A percentile compares a stretch with the other conserved stretches of the same genome.
Evolutionary conservation across 2,113 vertebrate genomes (phyloP).

Genomic region (Ochotona princeps): DNA sequence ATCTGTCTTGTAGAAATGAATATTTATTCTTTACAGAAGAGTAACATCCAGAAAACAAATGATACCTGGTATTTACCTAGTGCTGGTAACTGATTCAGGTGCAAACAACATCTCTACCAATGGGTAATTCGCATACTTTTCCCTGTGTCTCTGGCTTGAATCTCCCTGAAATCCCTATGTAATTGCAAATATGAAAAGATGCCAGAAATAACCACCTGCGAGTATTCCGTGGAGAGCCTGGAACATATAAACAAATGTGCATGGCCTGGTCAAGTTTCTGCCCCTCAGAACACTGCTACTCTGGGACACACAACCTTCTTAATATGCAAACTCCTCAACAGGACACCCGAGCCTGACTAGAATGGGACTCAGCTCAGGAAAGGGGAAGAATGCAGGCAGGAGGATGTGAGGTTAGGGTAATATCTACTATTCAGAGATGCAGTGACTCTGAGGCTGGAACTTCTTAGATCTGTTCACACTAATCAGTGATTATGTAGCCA

Average conservation of each 20-base stretch:
- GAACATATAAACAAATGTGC: neutral
- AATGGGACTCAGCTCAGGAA: neutral
- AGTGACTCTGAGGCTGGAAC: neutral
- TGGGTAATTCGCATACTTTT: neutral
- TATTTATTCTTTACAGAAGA: neutral
- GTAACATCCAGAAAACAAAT: neutral
- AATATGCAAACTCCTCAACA: neutral
- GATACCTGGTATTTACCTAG: neutral
- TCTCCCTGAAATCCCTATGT: neutral
- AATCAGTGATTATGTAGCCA: neutral
- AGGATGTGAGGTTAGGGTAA: neutral
- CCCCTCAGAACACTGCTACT: neutral
- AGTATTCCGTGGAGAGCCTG: neutral
- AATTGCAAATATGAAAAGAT: neutral
- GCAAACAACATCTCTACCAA: rapidly evolving
- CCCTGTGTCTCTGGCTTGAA: neutral
- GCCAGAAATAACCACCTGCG: neutral
- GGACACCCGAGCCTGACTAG: too few relatives aligned
- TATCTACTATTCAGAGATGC: neutral
- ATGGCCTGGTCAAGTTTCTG: neutral
- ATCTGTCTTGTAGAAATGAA: neutral
- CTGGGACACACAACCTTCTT: neutral
- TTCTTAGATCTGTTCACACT: neutral
- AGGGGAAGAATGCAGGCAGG: neutral
- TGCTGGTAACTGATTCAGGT: neutral